phyloP scores from a whole-genome alignment of 1,140 invertebrate species.

The Drosophila nigrodunni region DNA sequence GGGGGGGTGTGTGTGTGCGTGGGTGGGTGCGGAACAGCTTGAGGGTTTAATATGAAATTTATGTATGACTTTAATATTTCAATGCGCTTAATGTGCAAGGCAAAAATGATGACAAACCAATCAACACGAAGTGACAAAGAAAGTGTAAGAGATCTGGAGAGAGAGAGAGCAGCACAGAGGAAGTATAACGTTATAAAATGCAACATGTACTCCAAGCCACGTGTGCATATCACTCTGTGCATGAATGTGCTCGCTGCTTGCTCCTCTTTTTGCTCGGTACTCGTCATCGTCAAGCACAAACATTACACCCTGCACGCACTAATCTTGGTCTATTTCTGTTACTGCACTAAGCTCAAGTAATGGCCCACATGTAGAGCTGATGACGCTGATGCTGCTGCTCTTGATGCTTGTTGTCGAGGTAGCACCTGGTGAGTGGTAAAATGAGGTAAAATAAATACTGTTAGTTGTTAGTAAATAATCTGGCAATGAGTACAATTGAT shows the following conservation, averaged over 20 bases:
- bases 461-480: slow-evolving; percentile 35
- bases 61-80: slow-evolving; percentile 64
- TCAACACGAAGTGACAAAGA: slow-evolving; percentile 14
- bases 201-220: slow-evolving; percentile 5
- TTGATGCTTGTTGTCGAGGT: slow-evolving; percentile 15
- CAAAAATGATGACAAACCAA: slow-evolving; percentile 32
- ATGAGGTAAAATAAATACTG: not conserved
- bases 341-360: slow-evolving; percentile 53
- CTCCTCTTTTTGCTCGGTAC: not conserved
- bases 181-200: slow-evolving; percentile 15
- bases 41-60: slow-evolving; percentile 61
- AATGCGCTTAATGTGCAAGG: slow-evolving; percentile 34
- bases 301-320: slow-evolving; percentile 13
- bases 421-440: slow-evolving; percentile 14
- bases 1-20: not conserved
- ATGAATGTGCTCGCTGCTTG: not conserved
- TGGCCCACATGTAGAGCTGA: slow-evolving; percentile 24
- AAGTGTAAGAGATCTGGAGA: not conserved
- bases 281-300: slow-evolving; percentile 20
- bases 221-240: slow-evolving; percentile 2
- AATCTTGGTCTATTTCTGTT: slow-evolving; percentile 56
- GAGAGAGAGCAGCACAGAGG: not conserved
- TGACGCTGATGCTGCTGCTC: slow-evolving; percentile 7
- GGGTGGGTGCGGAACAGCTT: slow-evolving; percentile 46
- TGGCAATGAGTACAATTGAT: slow-evolving; percentile 31